A percentile compares a stretch with the other conserved stretches of the same genome.
phyloP scores from a whole-genome alignment of 1,140 invertebrate species.

The Brachionus paranguensis region DNA sequence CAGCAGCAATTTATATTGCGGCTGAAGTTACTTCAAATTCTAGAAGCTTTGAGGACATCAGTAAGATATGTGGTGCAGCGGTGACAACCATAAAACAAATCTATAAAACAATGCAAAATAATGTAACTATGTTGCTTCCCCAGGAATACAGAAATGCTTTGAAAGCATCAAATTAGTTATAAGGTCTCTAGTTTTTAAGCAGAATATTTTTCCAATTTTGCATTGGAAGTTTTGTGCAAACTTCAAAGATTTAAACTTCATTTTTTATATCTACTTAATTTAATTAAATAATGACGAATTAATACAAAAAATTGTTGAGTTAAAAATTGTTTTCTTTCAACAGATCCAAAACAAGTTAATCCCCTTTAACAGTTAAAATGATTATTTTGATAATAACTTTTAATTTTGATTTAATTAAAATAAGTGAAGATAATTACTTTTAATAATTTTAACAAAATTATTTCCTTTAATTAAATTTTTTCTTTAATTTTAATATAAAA shows the following conservation, averaged over 20 bases:
- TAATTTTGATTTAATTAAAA: no score
- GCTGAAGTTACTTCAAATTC: slow-evolving; percentile 70
- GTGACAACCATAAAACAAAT: slow-evolving; percentile 97
- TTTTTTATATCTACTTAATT: not conserved
- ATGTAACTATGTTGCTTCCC: not conserved
- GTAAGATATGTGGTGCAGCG: slow-evolving; percentile 94
- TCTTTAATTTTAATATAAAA: no score
- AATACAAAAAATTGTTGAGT: not conserved
- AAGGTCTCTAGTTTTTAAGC: not conserved
- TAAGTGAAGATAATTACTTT: no score
- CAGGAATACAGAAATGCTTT: not conserved
- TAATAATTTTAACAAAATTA: no score
- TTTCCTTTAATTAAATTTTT: no score
- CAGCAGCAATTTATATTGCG: slow-evolving; percentile 99
- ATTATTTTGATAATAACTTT: no score
- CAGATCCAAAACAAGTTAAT: not conserved
- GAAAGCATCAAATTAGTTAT: not conserved
- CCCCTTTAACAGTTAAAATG: no score
- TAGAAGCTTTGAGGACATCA: slow-evolving; percentile 68
- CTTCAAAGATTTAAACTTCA: not conserved
- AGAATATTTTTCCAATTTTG: not conserved
- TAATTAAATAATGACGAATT: not conserved
- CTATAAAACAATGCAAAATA: slow-evolving; percentile 78
- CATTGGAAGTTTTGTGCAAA: not conserved
- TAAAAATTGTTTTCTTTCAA: not conserved